Evolutionary conservation across 2,888 invertebrate genomes (phyloP), one percentile per base, ranked within the genome.

Genomic region (Coelopa pilipes): DNA sequence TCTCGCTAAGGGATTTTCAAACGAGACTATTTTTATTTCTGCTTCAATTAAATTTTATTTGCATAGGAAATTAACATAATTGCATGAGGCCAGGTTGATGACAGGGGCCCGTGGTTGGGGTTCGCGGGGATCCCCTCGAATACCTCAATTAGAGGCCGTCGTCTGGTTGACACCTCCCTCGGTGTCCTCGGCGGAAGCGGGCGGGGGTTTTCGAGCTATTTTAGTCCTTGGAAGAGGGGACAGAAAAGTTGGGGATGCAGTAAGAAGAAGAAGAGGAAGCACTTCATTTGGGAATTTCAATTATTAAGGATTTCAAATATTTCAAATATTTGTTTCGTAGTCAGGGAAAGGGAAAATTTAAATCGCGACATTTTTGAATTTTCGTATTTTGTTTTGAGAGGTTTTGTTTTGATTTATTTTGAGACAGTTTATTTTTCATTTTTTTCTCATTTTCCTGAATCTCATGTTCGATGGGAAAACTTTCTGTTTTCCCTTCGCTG

Each of bases 41-140:
- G 85, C 83, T 85, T 85, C 85, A 85, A 85, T 85, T 85, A 85
- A 85, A 85, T 85, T 85, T 83, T 85, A 85, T 85, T 85, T 85
- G 86, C 85, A 85, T 84, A 85, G 85, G 83, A 85, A 85, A 85
- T 85, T 85, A 85, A 84, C 85, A 86, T 85, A 85, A 85, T 85
- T 86, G 86, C 84, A 82, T 80, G 82, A 65, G 67, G 53, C 47
- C 57, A 66, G 71, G 72, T 57, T 45, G 74, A 34, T 34, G 34
- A 4, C 7, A 34, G 7, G 34, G 34, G 34, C 4, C 4, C 2
- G 49, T 1, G 67, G 7, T 47, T 1, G n/a, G 13, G 10, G 15
- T 34, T 62, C 13, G 34, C 24, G 62, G 19, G 50, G 7, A 60
- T 68, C 34, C 34, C 62, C 57, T 70, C 62, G 46, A 70, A 62